Conservation (phyloP, 2,113 vertebrate species). For the Neoarius graeffei region DNA sequence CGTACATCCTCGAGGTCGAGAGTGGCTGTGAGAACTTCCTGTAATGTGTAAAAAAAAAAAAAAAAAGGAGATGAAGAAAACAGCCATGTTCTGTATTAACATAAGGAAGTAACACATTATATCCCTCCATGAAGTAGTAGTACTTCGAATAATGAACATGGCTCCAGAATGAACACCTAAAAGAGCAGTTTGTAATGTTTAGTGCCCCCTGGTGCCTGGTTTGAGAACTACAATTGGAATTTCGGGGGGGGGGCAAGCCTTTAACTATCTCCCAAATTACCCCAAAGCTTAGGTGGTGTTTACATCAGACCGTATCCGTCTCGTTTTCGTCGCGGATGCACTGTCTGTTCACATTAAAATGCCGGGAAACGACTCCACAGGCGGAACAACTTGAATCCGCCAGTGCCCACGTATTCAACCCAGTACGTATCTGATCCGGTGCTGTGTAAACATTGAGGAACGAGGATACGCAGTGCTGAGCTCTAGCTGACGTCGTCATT, state of each 20-base stretch:
- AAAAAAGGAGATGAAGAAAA: conserved; percentile 2
- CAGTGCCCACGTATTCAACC: no score
- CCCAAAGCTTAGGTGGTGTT: no score
- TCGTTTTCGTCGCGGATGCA: no score
- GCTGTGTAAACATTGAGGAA: no score
- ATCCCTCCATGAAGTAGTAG: background rate
- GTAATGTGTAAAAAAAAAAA: background rate
- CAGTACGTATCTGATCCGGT: no score
- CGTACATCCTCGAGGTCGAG: conserved; percentile 90
- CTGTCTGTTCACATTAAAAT: no score
- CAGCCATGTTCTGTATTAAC: background rate
- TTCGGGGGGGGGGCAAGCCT: background rate
- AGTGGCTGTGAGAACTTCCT: conserved; percentile 91
- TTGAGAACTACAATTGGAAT: background rate
- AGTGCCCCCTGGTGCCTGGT: background rate
- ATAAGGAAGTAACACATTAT: background rate
- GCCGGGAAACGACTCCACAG: no score
- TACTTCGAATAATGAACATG: background rate
- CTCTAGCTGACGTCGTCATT: no score
- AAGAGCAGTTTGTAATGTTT: background rate
- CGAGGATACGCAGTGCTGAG: no score
- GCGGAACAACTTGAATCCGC: no score
- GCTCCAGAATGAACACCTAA: background rate
- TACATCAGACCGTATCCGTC: no score
- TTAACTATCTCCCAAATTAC: background rate